Evolutionary conservation across 2,888 invertebrate genomes (phyloP).

Genomic region (Pyrgus malvae): DNA sequence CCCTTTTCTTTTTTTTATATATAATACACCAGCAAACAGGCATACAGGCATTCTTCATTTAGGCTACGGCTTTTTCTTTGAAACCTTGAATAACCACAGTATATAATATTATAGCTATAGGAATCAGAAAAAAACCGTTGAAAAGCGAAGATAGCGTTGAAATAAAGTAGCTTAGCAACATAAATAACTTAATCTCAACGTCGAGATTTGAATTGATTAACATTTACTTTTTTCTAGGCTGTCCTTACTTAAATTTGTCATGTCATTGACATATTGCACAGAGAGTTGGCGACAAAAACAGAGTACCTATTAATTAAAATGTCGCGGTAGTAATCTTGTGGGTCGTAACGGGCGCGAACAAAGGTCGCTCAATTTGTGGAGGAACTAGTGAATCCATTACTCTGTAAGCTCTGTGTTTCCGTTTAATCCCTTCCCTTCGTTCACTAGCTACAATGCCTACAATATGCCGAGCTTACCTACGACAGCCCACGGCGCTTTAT

Average conservation of each 20-base stretch:
- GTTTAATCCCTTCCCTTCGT: conserved; percentile 47
- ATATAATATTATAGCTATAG: too few relatives aligned
- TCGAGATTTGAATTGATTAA: background rate
- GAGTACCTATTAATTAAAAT: conserved; percentile 8
- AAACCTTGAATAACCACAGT: too few relatives aligned
- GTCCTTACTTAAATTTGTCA: conserved; percentile 1
- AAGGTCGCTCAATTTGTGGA: conserved; percentile 41
- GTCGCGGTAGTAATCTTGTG: conserved; percentile 11
- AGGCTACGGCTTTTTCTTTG: too few relatives aligned
- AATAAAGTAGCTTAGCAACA: background rate
- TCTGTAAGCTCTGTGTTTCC: conserved; percentile 43
- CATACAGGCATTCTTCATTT: too few relatives aligned
- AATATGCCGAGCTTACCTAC: conserved; percentile 37
- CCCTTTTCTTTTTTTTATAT: too few relatives aligned
- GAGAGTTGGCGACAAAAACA: background rate
- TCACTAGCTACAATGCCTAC: conserved; percentile 33
- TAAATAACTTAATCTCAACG: background rate
- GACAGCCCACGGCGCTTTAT: background rate
- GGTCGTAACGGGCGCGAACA: conserved; percentile 37
- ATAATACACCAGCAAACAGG: too few relatives aligned
- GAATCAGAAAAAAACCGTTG: too few relatives aligned
- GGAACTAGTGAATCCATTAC: conserved; percentile 54
- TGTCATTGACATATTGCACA: conserved; percentile 13
- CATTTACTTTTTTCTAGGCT: conserved; percentile 17
- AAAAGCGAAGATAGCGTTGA: too few relatives aligned